These are phyloP conservation scores for Archaeoteleia sp. DNA, from an alignment of 2,888 invertebrate species.

Conservation along the genomic window DNA sequence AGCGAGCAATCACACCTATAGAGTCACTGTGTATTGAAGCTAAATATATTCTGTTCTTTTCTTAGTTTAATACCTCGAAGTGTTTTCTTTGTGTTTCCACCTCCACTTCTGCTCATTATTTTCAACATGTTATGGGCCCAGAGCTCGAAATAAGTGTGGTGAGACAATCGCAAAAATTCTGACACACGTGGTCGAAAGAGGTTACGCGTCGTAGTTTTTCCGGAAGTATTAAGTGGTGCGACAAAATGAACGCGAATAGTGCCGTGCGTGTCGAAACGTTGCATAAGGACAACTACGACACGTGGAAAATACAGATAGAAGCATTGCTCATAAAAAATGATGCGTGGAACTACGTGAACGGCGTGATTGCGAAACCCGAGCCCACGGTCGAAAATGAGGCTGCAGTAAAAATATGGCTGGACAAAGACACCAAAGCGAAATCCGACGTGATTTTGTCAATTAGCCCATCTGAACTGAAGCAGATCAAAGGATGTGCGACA, in stretches of 20 bases:
- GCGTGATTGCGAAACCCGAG: background rate
- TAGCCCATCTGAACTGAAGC: conserved; percentile 17
- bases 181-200: no score
- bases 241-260: background rate
- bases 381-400: background rate
- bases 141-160: no score
- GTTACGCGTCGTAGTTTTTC: no score
- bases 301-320: conserved; percentile 14
- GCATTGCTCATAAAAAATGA: conserved; percentile 18
- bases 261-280: background rate
- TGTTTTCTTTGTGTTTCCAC: no score
- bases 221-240: no score
- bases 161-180: no score
- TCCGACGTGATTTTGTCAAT: conserved; percentile 21
- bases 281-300: conserved; percentile 14
- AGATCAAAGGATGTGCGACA: conserved; percentile 5
- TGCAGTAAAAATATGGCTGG: background rate
- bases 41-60: no score
- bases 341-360: conserved; percentile 13
- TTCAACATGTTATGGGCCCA: no score
- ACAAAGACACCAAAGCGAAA: conserved; percentile 3
- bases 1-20: no score
- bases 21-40: no score
- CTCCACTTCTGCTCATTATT: no score
- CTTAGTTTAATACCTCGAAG: no score